Evolutionary conservation across 2,113 vertebrate species (phyloP), one percentile per base, ranked within the genome.

Genomic region (Peromyscus leucopus): DNA sequence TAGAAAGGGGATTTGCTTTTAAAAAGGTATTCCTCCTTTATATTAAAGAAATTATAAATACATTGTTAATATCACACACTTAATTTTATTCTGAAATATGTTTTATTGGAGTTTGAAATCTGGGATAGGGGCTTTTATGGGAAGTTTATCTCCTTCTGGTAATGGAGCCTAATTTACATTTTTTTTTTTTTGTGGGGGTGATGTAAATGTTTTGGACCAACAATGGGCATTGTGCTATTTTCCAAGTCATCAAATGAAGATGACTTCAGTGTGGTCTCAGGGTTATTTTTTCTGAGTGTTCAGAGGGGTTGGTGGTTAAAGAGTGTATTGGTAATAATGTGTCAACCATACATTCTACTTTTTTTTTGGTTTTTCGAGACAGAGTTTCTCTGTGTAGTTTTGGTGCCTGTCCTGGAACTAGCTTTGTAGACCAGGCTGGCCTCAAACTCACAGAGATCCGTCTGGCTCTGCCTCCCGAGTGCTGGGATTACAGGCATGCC

Each of bases 41-140:
- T 90, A 42, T 85, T 31, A 89, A 91, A 96, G 48, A 92, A 67
- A 90, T 91, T 96, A 79, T 78, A 42, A 61, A 48, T 93, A 57
- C 33, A 85, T 84, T 95, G 39, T 95, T 80, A 75, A 5, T 95
- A 48, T 92, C 1, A 7, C 67, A 91, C 3, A 42, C 26, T 94
- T 91, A 12, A 90, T 94, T 94, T 92, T 79, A 69, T 96, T 98
- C 88, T 84, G 31, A 31, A 92, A 85, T 72, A 59, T 96, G 80
- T 97, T 96, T 39, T 71, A 51, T 57, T 97, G 93, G 93, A 98
- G 96, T 98, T 98, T 98, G 95, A 97, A 98, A 97, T 87, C 76
- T 63, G 3, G 94, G 97, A 97, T 97, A 98, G 98, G 80, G 10
- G 2, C 11, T 97, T 97, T 84, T 95, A 95, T 96, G 93, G 94